Percentiles rank a stretch among this genome's conserved stretches.
These are phyloP conservation scores for Samia ricini DNA, from an alignment of 1,140 invertebrate species.

Conservation along the genomic window DNA sequence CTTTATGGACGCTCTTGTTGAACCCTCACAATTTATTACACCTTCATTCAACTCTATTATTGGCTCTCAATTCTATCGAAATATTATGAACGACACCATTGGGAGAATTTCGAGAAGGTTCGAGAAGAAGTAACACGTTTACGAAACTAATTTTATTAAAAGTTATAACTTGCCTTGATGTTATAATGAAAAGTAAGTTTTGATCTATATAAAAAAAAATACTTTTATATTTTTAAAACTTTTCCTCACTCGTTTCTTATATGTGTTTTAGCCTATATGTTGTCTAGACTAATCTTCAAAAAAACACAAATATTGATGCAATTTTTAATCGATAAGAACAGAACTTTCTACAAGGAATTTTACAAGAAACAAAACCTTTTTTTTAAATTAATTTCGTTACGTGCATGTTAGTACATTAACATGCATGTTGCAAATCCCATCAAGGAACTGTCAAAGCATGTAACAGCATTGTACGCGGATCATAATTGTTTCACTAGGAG, in stretches of 20 bases:
- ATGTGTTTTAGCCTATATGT: too few relatives aligned
- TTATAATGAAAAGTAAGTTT: too few relatives aligned
- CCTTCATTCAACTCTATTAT: background rate
- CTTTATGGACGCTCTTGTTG: background rate
- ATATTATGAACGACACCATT: background rate
- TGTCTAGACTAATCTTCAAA: too few relatives aligned
- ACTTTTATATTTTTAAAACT: too few relatives aligned
- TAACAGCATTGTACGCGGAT: constrained; percentile 30
- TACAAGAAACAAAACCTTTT: background rate
- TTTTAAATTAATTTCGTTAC: constrained; percentile 14
- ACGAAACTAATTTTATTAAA: background rate
- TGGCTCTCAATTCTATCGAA: background rate
- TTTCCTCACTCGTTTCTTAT: too few relatives aligned
- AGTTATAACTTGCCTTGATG: background rate
- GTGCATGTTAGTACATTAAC: background rate
- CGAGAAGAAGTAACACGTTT: background rate
- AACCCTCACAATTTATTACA: background rate
- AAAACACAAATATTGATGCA: too few relatives aligned
- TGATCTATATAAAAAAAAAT: too few relatives aligned
- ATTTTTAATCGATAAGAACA: too few relatives aligned
- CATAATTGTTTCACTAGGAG: constrained; percentile 29
- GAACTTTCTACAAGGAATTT: too few relatives aligned
- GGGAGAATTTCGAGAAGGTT: background rate
- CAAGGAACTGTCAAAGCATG: constrained; percentile 29
- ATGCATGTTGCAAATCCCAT: constrained; percentile 11